A percentile compares a stretch with the other conserved stretches of the same genome.
Evolutionary conservation across 2,113 vertebrate genomes (phyloP).

Genomic region (Oreocharis arfaki): DNA sequence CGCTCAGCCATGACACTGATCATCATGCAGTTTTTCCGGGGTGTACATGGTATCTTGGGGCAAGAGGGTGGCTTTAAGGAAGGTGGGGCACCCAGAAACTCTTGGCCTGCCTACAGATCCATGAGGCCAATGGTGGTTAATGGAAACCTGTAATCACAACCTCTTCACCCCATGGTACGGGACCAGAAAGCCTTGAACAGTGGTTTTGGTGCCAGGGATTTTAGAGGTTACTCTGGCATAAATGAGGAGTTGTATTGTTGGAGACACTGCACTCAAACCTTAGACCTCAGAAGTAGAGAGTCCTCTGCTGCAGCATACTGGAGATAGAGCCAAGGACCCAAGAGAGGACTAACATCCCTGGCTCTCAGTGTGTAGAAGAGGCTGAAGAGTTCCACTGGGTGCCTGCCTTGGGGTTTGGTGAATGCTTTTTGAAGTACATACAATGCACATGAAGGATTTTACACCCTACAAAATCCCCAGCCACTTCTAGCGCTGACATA

Average conservation of each 20-base stretch:
- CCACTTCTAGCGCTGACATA: rapidly evolving
- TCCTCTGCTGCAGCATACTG: background rate
- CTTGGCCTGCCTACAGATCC: background rate
- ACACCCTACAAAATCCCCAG: background rate
- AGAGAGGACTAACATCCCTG: background rate
- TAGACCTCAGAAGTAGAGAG: background rate
- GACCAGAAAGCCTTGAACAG: background rate
- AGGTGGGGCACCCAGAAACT: background rate
- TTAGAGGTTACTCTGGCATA: background rate
- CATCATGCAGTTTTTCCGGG: background rate
- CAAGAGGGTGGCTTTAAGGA: background rate
- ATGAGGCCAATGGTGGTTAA: background rate
- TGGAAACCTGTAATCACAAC: background rate
- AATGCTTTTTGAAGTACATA: background rate
- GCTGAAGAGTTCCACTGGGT: background rate
- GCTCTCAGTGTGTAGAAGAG: background rate
- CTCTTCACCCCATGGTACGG: background rate
- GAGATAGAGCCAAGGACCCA: background rate
- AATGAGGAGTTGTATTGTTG: background rate
- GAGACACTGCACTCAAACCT: background rate
- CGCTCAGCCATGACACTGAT: background rate
- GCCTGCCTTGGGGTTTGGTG: background rate
- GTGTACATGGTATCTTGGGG: rapidly evolving
- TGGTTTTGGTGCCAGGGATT: background rate
- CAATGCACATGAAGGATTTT: background rate